phyloP scores from a whole-genome alignment of 2,888 invertebrate genomes.

The Selenia dentaria region DNA sequence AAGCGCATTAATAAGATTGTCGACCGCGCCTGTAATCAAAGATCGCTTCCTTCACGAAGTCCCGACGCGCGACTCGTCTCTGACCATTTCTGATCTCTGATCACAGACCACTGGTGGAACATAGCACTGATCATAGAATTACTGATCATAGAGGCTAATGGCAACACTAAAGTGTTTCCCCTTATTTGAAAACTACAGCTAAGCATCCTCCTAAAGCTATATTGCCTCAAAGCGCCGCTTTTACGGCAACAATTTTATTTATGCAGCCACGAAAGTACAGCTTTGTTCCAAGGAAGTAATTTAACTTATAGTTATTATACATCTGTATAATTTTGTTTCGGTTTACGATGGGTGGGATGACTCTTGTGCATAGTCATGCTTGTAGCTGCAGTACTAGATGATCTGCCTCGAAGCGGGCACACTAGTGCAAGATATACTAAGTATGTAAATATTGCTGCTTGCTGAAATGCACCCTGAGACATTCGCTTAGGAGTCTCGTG shows the following conservation, averaged over 20 bases:
- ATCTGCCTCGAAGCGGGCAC: no score
- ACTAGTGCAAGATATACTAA: no score
- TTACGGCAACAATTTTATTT: constrained; percentile 11
- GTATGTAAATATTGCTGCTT: no score
- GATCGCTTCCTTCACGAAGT: constrained; percentile 8
- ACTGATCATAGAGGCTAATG: constrained; percentile 4
- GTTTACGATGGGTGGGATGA: no score
- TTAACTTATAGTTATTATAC: no score
- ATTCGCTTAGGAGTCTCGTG: no score
- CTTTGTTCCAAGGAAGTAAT: constrained; percentile 7
- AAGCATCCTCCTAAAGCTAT: constrained; percentile 2
- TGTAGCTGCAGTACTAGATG: no score
- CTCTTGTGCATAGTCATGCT: no score
- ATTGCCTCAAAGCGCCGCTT: constrained; percentile 10
- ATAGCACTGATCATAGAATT: constrained; percentile 1
- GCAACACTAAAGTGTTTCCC: constrained; percentile 2
- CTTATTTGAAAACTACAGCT: constrained; percentile 7
- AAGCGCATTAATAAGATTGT: constrained; percentile 22
- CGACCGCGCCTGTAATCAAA: constrained; percentile 11
- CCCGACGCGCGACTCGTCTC: no score
- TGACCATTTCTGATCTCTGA: constrained; percentile 5
- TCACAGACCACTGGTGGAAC: constrained; percentile 1
- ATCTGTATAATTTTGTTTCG: no score
- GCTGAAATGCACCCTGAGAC: no score
- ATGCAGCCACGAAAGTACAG: background rate